Base-by-base conservation (phyloP, 1,140 invertebrate species). In the Aphidius gifuensis region DNA sequence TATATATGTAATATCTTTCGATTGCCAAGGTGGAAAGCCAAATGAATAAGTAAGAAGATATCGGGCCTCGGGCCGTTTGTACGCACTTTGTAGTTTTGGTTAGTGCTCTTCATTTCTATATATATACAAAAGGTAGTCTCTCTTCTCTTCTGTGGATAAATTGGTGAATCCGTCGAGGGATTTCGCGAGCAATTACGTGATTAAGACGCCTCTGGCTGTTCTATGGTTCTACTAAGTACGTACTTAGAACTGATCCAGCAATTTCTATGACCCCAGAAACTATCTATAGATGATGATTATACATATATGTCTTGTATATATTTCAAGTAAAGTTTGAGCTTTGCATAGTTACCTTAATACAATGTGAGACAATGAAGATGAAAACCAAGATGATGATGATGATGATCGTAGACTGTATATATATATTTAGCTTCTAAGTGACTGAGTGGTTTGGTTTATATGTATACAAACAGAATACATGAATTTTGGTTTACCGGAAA, bases 101-200 rank as follows among this genome's bases (percentile, higher is more conserved):
- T 46, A 56, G 60, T 58, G 56, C 56, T 40, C 54, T 54, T 16
- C 38, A 38, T 62, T 43, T 32, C 62, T 55, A 56, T 60, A 38
- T 58, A 21, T 42, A 57, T 62, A 44, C 55, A 43, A 38, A 45
- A 43, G 38, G 39, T 16, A 6, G 42, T 58, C 49, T 48, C 48
- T 43, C 58, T 59, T 39, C 16, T 40, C 46, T 48, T 54, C 45
- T 55, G 32, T 42, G 45, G 43, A 58, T 62, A 61, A 43, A 48
- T 50, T 59, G 23, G 61, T 45, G 49, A 43, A 53, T 55, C 61
- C 64, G 67, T 65, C 72, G 73, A 32, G 23, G 76, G 76, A 79
- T 79, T 79, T 78, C 71, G 71, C 75, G 71, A 77, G 77, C 79
- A 80, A 80, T 80, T 80, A 80, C 77, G 74, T 80, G 78, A 80